These are phyloP conservation scores for Actias luna DNA, from an alignment of 2,888 invertebrate genomes.

Conservation along the genomic window DNA sequence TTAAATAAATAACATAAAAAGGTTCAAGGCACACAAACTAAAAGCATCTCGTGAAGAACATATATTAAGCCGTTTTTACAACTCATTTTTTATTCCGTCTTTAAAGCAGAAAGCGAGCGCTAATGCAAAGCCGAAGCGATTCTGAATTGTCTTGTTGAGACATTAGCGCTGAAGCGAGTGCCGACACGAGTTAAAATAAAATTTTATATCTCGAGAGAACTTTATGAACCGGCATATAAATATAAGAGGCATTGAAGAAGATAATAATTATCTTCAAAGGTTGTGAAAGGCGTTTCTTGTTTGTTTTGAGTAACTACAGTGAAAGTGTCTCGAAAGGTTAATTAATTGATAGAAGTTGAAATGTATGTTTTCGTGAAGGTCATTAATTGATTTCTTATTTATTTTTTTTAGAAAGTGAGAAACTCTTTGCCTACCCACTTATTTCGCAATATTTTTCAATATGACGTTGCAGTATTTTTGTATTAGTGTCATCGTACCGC, in stretches of 20 bases:
- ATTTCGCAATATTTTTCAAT: neutral
- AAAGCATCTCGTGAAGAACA: neutral
- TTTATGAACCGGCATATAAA: conserved; percentile 8
- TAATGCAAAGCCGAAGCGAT: conserved; percentile 36
- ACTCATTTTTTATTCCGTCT: conserved; percentile 17
- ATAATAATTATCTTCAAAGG: neutral
- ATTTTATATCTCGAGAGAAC: neutral
- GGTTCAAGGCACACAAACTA: conserved; percentile 29
- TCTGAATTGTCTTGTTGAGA: conserved; percentile 35
- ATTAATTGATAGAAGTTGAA: conserved; percentile 3
- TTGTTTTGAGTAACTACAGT: conserved; percentile 5
- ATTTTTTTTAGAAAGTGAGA: neutral
- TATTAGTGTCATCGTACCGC: neutral
- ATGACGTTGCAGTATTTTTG: neutral
- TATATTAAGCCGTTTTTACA: conserved; percentile 1
- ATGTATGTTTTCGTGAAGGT: neutral
- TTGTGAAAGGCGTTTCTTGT: conserved; percentile 7
- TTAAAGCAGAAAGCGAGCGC: conserved; percentile 30
- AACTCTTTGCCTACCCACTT: neutral
- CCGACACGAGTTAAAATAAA: conserved; percentile 8
- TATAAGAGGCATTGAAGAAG: neutral
- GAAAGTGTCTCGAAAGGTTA: neutral
- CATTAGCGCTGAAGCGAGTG: conserved; percentile 16
- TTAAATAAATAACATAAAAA: conserved; percentile 35
- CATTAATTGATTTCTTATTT: neutral